Conservation (phyloP, 2,113 vertebrate species). For the Nematolebias whitei region DNA sequence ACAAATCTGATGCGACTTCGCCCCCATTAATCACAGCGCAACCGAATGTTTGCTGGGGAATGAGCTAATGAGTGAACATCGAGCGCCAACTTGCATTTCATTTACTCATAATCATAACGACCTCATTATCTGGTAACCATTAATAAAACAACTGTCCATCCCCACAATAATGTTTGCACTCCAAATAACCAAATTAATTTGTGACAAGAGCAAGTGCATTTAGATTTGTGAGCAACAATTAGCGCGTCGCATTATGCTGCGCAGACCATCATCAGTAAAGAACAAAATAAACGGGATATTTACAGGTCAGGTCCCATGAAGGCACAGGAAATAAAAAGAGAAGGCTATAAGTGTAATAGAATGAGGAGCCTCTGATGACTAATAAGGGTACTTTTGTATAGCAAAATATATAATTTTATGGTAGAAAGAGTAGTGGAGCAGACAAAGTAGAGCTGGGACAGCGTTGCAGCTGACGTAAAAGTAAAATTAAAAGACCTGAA, state of each 20-base stretch:
- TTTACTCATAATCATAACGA: constrained; percentile 55
- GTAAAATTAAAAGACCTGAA: constrained; percentile 70
- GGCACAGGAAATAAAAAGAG: constrained; percentile 33
- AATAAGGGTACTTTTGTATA: constrained; percentile 39
- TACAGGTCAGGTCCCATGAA: constrained; percentile 35
- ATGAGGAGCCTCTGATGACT: constrained; percentile 23
- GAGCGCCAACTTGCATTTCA: constrained; percentile 51
- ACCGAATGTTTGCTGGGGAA: constrained; percentile 23
- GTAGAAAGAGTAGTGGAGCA: constrained; percentile 32
- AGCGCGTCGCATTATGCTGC: constrained; percentile 49
- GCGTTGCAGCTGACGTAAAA: constrained; percentile 42
- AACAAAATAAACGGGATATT: constrained; percentile 62
- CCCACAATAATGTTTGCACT: constrained; percentile 25
- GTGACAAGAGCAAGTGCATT: constrained; percentile 38
- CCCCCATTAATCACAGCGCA: constrained; percentile 10
- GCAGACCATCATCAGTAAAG: constrained; percentile 32
- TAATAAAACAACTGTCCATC: constrained; percentile 47
- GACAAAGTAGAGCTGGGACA: constrained; percentile 20
- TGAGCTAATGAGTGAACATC: constrained; percentile 54
- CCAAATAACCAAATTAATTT: constrained; percentile 56
- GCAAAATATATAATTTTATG: constrained; percentile 6
- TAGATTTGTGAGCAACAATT: constrained; percentile 49
- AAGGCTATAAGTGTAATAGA: constrained; percentile 28
- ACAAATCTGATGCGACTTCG: constrained; percentile 36
- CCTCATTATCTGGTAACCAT: constrained; percentile 63